Base-by-base conservation (phyloP, 2,113 vertebrate genomes). In the Panthera uncia region DNA sequence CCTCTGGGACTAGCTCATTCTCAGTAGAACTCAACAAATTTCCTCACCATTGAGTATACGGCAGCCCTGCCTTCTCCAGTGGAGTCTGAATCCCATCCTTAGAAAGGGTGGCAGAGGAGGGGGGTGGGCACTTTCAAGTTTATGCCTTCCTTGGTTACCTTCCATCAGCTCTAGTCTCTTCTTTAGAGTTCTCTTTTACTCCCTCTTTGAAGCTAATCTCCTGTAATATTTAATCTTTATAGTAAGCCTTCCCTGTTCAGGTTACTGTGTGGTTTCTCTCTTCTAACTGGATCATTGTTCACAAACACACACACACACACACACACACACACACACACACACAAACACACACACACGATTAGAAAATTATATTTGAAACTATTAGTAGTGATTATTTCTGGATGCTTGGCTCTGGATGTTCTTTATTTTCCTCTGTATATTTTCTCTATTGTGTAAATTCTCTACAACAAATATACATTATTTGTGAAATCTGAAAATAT, bases 71-170 rank as follows among this genome's bases (percentile, higher is more conserved):
- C 48, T 68, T 33, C 25, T 61, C 4, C 36, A 38, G 2, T 83
- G 45, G 1, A 27, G 7, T 83, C 36, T 45, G 27, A 82, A 66
- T 63, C 29, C 13, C 18, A 84, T 31, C 3, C 18, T 73, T 71
- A 68, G 11, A 89, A 45, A 76, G 27, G 13, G 19, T 9, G 18
- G 63, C 27, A 68, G 63, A 19, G 18, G 29, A 5, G 4, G 7
- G 29, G 11, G 0, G 0, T 27, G 8, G 0, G 1, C 31, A 48
- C 7, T 52, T 48, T 36, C 33, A 78, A 80, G 25, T 82, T 18
- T 36, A 25, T 66, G 23, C 9, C 9, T 78, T 52, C 61, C 38
- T 84, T 57, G 18, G 9, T 73, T 96, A 52, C 18, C 80, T 1
- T 91, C n/a, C 33, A 3, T 66, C 6, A 88, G 19, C 5, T 45